These are phyloP conservation scores for Osmoderma eremita DNA, from an alignment of 2,888 invertebrate species.

Conservation along the genomic window DNA sequence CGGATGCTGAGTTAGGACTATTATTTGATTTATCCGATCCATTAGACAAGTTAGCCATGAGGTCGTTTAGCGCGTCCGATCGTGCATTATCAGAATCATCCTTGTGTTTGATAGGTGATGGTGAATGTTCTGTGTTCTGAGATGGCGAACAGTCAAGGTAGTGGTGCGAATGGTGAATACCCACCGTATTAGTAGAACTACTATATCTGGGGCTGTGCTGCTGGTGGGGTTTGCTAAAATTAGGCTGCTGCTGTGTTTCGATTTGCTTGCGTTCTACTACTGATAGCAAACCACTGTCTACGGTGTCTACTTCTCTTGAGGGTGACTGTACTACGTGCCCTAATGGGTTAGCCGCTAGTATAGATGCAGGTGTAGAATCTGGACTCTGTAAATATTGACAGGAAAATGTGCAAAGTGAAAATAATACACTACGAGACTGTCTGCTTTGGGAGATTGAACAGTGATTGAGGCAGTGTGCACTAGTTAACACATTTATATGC, in stretches of 20 bases:
- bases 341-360: slow-evolving; percentile 59
- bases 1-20: slow-evolving; percentile 62
- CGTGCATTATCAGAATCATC: slow-evolving; percentile 54
- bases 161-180: slow-evolving; percentile 57
- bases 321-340: slow-evolving; percentile 56
- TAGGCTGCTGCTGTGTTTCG: slow-evolving; percentile 44
- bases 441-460: background rate
- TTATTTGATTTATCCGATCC: slow-evolving; percentile 62
- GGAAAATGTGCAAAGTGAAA: background rate
- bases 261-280: slow-evolving; percentile 58
- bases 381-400: slow-evolving; percentile 36
- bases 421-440: background rate
- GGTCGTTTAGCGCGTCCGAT: slow-evolving; percentile 62
- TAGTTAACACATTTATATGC: too few species aligned
- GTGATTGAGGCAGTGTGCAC: background rate
- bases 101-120: slow-evolving; percentile 40
- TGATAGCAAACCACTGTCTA: slow-evolving; percentile 61
- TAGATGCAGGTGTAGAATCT: slow-evolving; percentile 55
- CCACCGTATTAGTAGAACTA: slow-evolving; percentile 56
- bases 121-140: slow-evolving; percentile 47
- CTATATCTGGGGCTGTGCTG: slow-evolving; percentile 48
- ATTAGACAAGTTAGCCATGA: slow-evolving; percentile 64
- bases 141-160: slow-evolving; percentile 49
- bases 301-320: slow-evolving; percentile 49
- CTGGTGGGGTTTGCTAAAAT: slow-evolving; percentile 49